phyloP scores from a whole-genome alignment of 2,888 invertebrate genomes.

The Patella caerulea region DNA sequence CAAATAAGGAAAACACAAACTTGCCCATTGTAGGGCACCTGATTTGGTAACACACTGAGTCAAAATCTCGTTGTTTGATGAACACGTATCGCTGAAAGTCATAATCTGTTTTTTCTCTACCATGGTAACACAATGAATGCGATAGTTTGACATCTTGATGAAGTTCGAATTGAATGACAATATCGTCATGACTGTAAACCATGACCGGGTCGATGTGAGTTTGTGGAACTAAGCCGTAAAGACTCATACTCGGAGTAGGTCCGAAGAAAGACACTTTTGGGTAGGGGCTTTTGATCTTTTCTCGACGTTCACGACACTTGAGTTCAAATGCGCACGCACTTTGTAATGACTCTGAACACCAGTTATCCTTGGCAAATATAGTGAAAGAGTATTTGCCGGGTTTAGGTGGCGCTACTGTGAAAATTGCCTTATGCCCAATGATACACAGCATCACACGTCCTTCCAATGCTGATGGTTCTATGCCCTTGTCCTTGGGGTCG shows the following conservation, averaged over 20 bases:
- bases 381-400: constrained; percentile 72
- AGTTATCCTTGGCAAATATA: constrained; percentile 67
- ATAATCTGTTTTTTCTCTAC: constrained; percentile 51
- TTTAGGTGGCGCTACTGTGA: constrained; percentile 70
- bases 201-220: constrained; percentile 62
- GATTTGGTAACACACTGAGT: constrained; percentile 60
- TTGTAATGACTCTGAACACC: constrained; percentile 65
- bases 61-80: constrained; percentile 58
- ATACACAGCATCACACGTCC: constrained; percentile 62
- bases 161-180: constrained; percentile 56
- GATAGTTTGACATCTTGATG: constrained; percentile 51
- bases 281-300: constrained; percentile 56
- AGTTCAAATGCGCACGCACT: constrained; percentile 68
- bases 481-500: constrained; percentile 54
- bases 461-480: constrained; percentile 52
- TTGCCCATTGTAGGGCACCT: constrained; percentile 65
- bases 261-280: constrained; percentile 63
- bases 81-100: constrained; percentile 62
- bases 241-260: constrained; percentile 56
- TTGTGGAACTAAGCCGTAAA: constrained; percentile 53
- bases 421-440: constrained; percentile 64
- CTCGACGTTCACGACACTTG: constrained; percentile 58
- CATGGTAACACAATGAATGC: constrained; percentile 59
- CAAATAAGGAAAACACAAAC: constrained; percentile 66
- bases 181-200: constrained; percentile 55